Percentiles rank a stretch among this genome's conserved stretches.
phyloP scores from a whole-genome alignment of 64 coral and sea anemone species.

The Montipora sp. region DNA sequence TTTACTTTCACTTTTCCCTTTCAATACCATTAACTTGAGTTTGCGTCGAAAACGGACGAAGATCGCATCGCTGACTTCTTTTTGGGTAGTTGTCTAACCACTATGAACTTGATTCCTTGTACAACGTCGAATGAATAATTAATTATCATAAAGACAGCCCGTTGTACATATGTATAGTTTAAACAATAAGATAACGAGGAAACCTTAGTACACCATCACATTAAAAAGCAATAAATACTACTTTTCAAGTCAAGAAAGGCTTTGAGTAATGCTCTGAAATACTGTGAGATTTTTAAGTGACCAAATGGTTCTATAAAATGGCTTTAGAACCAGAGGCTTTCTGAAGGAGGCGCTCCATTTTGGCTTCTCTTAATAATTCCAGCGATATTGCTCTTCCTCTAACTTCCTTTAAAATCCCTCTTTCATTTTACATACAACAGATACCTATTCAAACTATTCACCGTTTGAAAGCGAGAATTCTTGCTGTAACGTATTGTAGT shows the following conservation, averaged over 20 bases:
- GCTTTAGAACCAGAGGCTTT: neutral
- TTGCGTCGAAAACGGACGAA: neutral
- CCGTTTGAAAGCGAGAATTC: neutral
- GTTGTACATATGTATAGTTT: neutral
- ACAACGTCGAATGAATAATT: neutral
- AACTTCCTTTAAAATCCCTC: neutral
- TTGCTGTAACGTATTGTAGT: neutral
- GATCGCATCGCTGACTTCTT: too few species aligned
- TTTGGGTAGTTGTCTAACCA: too few species aligned
- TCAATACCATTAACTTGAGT: neutral
- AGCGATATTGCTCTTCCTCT: constrained; percentile 15
- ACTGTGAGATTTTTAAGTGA: too few species aligned
- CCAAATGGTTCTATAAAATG: too few species aligned
- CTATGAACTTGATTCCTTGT: neutral
- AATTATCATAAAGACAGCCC: neutral
- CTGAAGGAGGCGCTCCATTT: neutral
- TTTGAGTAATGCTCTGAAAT: too few species aligned
- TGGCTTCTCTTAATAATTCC: constrained; percentile 12
- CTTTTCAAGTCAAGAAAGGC: too few species aligned
- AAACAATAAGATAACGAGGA: neutral
- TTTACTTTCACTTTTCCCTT: neutral
- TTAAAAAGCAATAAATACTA: neutral
- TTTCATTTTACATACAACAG: constrained; percentile 2
- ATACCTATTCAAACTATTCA: constrained; percentile 4
- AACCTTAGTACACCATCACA: neutral